These are phyloP conservation scores for Pocillopora damicornis DNA, from an alignment of 64 coral and sea anemone species.

Conservation along the genomic window DNA sequence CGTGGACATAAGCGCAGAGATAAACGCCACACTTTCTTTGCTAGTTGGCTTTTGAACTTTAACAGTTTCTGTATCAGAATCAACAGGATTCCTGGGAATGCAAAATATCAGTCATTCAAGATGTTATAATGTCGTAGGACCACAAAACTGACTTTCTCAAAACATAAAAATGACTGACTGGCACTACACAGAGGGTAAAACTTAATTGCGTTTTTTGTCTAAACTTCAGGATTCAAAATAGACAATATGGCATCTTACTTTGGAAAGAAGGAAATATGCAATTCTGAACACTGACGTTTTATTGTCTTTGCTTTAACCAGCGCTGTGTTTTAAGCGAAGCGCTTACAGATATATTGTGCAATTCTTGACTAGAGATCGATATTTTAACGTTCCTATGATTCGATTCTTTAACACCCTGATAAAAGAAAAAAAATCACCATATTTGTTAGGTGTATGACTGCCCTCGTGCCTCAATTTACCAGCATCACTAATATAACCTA, in stretches of 20 bases:
- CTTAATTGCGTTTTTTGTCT: too few relatives aligned
- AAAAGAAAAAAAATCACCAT: not conserved
- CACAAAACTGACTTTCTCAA: not conserved
- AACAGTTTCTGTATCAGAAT: not conserved
- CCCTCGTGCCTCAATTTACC: not conserved
- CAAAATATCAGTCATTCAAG: not conserved
- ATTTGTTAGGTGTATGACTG: not conserved
- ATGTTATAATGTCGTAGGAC: not conserved
- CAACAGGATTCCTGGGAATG: not conserved
- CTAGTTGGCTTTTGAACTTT: not conserved
- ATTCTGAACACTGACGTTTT: not conserved
- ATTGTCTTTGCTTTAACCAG: not conserved
- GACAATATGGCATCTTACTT: not conserved
- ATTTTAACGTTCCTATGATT: not conserved
- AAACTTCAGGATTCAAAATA: too few relatives aligned
- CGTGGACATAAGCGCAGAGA: not conserved
- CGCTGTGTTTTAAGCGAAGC: not conserved
- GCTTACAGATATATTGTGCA: constrained; percentile 26
- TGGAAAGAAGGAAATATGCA: not conserved
- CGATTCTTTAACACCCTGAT: constrained; percentile 9
- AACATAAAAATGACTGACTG: not conserved
- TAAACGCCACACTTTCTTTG: not conserved
- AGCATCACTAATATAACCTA: too few relatives aligned
- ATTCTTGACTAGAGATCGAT: not conserved
- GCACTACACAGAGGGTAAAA: too few relatives aligned